These are phyloP conservation scores for Vulpes vulpes DNA, from an alignment of 2,113 vertebrate species.

Conservation along the genomic window DNA sequence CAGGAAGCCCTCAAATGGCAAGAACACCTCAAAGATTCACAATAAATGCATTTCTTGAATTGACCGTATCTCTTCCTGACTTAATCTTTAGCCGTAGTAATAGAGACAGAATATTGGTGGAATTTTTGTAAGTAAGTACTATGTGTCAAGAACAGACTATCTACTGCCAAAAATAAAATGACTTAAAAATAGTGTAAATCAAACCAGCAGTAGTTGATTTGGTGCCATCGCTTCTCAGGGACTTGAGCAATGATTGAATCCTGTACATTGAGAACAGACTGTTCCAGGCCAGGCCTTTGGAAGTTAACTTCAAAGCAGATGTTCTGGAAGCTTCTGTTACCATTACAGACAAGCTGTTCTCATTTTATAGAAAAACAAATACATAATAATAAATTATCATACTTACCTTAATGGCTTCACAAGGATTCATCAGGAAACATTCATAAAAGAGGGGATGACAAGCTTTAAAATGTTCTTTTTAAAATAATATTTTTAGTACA, in stretches of 20 bases:
- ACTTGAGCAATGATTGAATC: not conserved
- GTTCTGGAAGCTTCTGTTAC: constrained; percentile 54
- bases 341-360: constrained; percentile 49
- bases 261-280: not conserved
- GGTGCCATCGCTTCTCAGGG: not conserved
- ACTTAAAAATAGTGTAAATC: constrained; percentile 46
- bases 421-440: constrained; percentile 13
- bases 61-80: not conserved
- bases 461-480: not conserved
- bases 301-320: constrained; percentile 63
- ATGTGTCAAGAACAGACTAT: not conserved
- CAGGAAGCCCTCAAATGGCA: constrained; percentile 7
- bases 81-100: not conserved
- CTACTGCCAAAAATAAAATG: constrained; percentile 16
- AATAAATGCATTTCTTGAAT: not conserved
- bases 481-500: constrained; percentile 22
- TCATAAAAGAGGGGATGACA: not conserved
- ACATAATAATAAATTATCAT: constrained; percentile 18
- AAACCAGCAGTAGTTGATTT: constrained; percentile 18
- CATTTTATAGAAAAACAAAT: constrained; percentile 43
- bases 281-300: not conserved
- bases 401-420: not conserved
- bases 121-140: not conserved
- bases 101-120: not conserved
- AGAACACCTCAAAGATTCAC: not conserved